phyloP scores from a whole-genome alignment of 2,113 vertebrate genomes.

The Chroicocephalus ridibundus region DNA sequence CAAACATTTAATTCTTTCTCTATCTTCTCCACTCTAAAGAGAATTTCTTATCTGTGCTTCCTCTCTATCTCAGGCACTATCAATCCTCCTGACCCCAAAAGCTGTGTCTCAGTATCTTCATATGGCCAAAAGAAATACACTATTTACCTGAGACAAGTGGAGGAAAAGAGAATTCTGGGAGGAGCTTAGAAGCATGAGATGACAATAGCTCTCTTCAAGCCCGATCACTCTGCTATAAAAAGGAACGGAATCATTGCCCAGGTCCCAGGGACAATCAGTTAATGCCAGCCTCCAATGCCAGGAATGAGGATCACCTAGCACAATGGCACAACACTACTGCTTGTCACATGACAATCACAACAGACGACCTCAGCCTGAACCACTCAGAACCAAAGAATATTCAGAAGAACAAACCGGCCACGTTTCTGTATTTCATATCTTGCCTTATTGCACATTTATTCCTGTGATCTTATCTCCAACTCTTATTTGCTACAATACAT shows the following conservation, averaged over 20 bases:
- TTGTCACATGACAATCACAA: neutral
- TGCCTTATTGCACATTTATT: neutral
- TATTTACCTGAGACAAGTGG: neutral
- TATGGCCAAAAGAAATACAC: neutral
- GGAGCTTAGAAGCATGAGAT: neutral
- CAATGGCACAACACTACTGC: neutral
- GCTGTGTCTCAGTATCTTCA: neutral
- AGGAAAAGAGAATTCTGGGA: neutral
- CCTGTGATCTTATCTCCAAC: neutral
- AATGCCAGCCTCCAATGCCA: neutral
- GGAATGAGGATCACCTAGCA: neutral
- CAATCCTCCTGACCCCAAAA: slow-evolving; percentile 9
- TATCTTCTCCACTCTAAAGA: neutral
- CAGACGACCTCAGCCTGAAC: neutral
- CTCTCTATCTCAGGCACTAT: slow-evolving; percentile 23
- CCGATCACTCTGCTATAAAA: neutral
- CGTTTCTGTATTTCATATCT: neutral
- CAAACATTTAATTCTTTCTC: slow-evolving; percentile 4
- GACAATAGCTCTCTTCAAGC: neutral
- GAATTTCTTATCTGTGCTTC: neutral
- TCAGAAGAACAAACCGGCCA: neutral
- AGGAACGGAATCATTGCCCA: neutral
- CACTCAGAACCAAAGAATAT: neutral
- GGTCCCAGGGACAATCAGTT: neutral
- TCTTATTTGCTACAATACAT: neutral